phyloP scores from a whole-genome alignment of 1,140 invertebrate genomes.

The Diplogasteroides magnus region DNA sequence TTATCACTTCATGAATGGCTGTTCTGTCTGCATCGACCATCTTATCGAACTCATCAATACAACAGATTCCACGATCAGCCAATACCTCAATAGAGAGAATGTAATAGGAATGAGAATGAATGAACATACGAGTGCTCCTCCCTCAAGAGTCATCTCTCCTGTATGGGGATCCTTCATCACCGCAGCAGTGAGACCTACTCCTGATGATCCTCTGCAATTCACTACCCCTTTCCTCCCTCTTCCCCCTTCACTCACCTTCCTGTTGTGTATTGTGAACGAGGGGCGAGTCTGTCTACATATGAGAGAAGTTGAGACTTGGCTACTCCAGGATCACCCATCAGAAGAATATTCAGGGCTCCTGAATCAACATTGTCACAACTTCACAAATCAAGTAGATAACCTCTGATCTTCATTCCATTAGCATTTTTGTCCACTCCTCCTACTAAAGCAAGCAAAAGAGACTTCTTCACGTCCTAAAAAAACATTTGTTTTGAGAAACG shows the following conservation, averaged over 20 bases:
- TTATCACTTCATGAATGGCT: slow-evolving; percentile 97
- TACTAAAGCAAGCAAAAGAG: slow-evolving; percentile 81
- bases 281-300: slow-evolving; percentile 86
- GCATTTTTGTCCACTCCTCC: slow-evolving; percentile 87
- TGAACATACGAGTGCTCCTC: slow-evolving; percentile 71
- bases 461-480: slow-evolving; percentile 87
- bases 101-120: not conserved
- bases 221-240: not conserved
- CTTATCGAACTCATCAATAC: slow-evolving; percentile 99
- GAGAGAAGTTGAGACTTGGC: slow-evolving; percentile 93
- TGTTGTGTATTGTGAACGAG: slow-evolving; percentile 90
- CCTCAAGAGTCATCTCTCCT: slow-evolving; percentile 93
- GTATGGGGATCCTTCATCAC: slow-evolving; percentile 96
- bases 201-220: slow-evolving; percentile 66
- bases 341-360: slow-evolving; percentile 93
- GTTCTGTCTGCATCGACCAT: slow-evolving; percentile 93
- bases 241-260: slow-evolving; percentile 68
- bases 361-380: slow-evolving; percentile 33
- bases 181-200: slow-evolving; percentile 94
- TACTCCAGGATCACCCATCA: slow-evolving; percentile 99
- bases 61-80: slow-evolving; percentile 93
- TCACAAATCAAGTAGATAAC: no score
- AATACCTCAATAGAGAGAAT: slow-evolving; percentile 64
- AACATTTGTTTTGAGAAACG: not conserved
- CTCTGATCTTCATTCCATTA: slow-evolving; percentile 69